phyloP scores from a whole-genome alignment of 2,797 vertebrate genomes.

The Lycodopsis pacificus region DNA sequence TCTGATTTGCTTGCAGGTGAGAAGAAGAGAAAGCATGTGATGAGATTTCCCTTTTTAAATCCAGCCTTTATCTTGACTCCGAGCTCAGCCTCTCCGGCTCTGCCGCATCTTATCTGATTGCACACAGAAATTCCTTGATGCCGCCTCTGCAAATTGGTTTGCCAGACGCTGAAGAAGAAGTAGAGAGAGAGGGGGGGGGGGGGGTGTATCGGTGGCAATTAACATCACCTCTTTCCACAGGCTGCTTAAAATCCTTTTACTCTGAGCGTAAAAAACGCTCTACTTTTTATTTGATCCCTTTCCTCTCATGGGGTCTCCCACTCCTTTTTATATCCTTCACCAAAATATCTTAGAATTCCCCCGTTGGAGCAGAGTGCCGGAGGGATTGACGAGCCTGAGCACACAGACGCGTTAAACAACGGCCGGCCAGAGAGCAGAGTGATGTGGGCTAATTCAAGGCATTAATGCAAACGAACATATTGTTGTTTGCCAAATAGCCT shows the following conservation, averaged over 20 bases:
- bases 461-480: constrained; percentile 70
- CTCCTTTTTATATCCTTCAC: constrained; percentile 52
- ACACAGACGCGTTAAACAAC: constrained; percentile 66
- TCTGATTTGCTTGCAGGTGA: constrained; percentile 68
- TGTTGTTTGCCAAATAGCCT: constrained; percentile 76
- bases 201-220: constrained; percentile 70
- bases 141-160: constrained; percentile 64
- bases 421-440: constrained; percentile 61
- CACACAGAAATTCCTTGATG: constrained; percentile 65
- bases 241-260: constrained; percentile 68
- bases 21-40: constrained; percentile 57
- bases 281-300: background rate
- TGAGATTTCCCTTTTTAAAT: constrained; percentile 65
- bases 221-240: constrained; percentile 68
- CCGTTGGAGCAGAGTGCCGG: constrained; percentile 41
- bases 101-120: constrained; percentile 74
- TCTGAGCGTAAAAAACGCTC: constrained; percentile 36
- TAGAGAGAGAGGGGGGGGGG: constrained; percentile 28
- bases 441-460: constrained; percentile 72
- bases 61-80: constrained; percentile 68
- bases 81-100: constrained; percentile 58
- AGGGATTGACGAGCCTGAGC: constrained; percentile 44
- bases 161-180: constrained; percentile 51
- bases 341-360: constrained; percentile 70
- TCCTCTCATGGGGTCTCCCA: constrained; percentile 48